Percentiles rank a stretch among this genome's conserved stretches.
These are phyloP conservation scores for Drosophila hydei DNA, from an alignment of 1,140 invertebrate genomes.

Conservation along the genomic window DNA sequence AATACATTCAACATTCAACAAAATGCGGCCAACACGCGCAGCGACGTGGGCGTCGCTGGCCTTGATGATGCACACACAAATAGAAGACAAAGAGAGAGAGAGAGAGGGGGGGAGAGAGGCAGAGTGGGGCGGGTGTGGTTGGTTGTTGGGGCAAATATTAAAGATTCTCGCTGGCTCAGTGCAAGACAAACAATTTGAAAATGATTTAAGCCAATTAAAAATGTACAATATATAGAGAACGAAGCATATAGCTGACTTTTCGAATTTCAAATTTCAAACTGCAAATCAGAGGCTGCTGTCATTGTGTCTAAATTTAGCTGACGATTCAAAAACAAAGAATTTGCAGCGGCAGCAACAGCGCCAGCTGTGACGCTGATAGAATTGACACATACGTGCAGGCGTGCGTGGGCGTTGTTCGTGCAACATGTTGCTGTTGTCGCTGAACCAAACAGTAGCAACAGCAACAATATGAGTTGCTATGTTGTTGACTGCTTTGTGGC, in stretches of 20 bases:
- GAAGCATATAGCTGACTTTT: background rate
- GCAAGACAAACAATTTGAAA: slow-evolving; percentile 74
- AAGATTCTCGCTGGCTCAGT: slow-evolving; percentile 26
- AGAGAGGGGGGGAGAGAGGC: too few species aligned
- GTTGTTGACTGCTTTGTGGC: too few species aligned
- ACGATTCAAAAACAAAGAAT: slow-evolving; percentile 61
- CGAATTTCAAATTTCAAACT: slow-evolving; percentile 27
- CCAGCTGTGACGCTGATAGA: slow-evolving; percentile 10
- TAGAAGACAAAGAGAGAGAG: too few species aligned
- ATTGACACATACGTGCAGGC: slow-evolving; percentile 4
- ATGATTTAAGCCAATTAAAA: slow-evolving; percentile 81
- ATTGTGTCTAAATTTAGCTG: slow-evolving; percentile 69
- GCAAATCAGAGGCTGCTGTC: slow-evolving; percentile 68
- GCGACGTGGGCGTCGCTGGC: slow-evolving; percentile 67
- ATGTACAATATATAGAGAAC: slow-evolving; percentile 23
- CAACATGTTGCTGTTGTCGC: slow-evolving; percentile 25
- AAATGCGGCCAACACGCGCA: slow-evolving; percentile 72
- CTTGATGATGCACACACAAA: slow-evolving; percentile 40
- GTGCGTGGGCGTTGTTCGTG: slow-evolving; percentile 14
- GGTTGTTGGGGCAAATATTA: slow-evolving; percentile 6
- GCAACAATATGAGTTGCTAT: background rate
- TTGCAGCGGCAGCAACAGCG: slow-evolving; percentile 27
- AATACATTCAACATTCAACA: slow-evolving; percentile 60
- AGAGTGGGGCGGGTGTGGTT: too few species aligned
- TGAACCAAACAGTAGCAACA: background rate